Base-by-base conservation (phyloP, 2,113 vertebrate genomes). In the Siphamia tubifer region DNA sequence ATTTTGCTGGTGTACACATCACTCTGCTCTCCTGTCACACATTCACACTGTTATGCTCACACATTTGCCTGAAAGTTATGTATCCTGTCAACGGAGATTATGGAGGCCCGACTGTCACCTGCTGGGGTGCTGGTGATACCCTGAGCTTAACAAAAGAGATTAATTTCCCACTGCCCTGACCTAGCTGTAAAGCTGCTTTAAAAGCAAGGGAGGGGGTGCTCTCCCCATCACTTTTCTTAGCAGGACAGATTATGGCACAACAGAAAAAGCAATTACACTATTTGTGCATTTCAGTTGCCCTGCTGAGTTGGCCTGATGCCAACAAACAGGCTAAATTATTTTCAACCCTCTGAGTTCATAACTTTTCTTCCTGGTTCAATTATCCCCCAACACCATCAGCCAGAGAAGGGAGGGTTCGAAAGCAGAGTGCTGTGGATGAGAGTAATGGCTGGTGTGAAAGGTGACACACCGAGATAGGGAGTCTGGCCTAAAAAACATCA, bases 201-300 rank as follows among this genome's bases (percentile, higher is more conserved):
- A 60, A 77, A 64, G 65, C 24, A 19, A 20, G 48, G 57, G 34
- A n/a, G n/a, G n/a, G 31, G 34, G 32, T 47, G 64, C 66, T 66
- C 62, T 77, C 55, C 47, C 67, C 68, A 58, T 82, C 80, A 42
- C 43, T 81, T 86, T 82, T 75, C 67, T 63, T 63, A 68, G 63
- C 28, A 1, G 76, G 58, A 53, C 65, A 86, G 81, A 89, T 88
- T 89, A 89, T 55, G 40, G 60, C 61, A 65, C 80, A 72, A 87
- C 79, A 89, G 87, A 84, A 88, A 90, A 89, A 88, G 87, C 82
- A 89, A 90, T 91, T 87, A 82, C 77, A 68, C 82, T 78, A 73
- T 87, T 86, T 84, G 82, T 84, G 83, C 66, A 80, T 82, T 83
- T 79, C 72, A 56, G 65, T 68, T 58, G 51, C 80, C 67, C 75